Percentiles rank a stretch among this genome's conserved stretches.
Conservation (phyloP, 2,797 vertebrate genomes). For the Sebastes hubbsi region DNA sequence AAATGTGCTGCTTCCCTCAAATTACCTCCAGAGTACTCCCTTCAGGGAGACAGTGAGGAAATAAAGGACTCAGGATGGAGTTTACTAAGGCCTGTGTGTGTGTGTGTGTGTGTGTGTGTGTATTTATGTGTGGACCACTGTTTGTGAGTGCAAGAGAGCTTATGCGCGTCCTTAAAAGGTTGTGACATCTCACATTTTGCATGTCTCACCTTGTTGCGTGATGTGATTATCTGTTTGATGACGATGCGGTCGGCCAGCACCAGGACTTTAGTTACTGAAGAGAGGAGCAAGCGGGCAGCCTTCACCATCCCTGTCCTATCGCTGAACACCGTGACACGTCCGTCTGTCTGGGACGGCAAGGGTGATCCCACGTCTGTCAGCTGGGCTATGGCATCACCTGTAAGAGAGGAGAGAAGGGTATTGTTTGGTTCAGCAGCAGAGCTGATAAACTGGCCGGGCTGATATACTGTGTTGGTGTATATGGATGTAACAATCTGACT, state of each 20-base stretch:
- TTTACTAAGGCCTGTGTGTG: background rate
- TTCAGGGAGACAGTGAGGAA: conserved; percentile 51
- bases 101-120: background rate
- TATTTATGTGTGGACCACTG: background rate
- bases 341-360: conserved; percentile 83
- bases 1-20: conserved; percentile 69
- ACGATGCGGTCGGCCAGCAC: conserved; percentile 96
- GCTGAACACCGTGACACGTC: conserved; percentile 88
- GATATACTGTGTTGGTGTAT: background rate
- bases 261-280: conserved; percentile 97
- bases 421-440: background rate
- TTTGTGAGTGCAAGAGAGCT: background rate
- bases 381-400: conserved; percentile 95
- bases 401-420: background rate
- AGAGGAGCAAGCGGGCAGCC: conserved; percentile 94
- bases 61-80: conserved; percentile 26
- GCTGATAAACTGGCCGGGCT: background rate
- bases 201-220: conserved; percentile 92
- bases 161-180: background rate
- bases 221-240: conserved; percentile 97
- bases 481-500: background rate
- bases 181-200: background rate
- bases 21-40: conserved; percentile 65
- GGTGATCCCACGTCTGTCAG: conserved; percentile 88
- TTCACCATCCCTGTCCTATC: conserved; percentile 95